Conservation (phyloP, 64 coral and sea anemone genomes). For the Platygyra sinensis region DNA sequence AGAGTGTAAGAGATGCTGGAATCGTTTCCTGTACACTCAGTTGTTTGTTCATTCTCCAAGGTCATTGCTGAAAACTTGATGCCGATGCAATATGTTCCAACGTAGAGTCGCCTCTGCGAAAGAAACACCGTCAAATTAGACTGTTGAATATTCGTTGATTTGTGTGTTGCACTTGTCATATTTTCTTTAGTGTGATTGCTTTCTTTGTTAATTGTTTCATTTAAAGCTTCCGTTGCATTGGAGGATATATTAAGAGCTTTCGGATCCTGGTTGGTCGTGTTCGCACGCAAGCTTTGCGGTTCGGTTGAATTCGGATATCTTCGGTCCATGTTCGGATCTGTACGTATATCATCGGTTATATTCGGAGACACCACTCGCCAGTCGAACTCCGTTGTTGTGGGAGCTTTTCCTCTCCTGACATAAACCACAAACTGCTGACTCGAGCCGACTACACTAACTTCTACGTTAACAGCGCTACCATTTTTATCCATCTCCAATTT, state of each 20-base stretch:
- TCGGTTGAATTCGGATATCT: neutral
- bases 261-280: neutral
- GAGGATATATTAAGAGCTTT: neutral
- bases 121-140: neutral
- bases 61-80: neutral
- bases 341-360: neutral
- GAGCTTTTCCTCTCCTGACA: constrained; percentile 10
- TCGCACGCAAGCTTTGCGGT: neutral
- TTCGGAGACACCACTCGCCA: neutral
- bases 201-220: neutral
- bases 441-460: neutral
- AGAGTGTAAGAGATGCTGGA: constrained; percentile 25
- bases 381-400: constrained; percentile 11
- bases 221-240: constrained; percentile 6
- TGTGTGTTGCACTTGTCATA: neutral
- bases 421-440: neutral
- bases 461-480: constrained; percentile 25
- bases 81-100: constrained; percentile 13
- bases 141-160: neutral
- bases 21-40: neutral
- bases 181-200: neutral
- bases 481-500: constrained; percentile 24
- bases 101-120: neutral
- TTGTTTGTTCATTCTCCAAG: neutral
- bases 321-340: too few species aligned